Conservation (phyloP, 2,797 vertebrate genomes). For the Amazona finschi region DNA sequence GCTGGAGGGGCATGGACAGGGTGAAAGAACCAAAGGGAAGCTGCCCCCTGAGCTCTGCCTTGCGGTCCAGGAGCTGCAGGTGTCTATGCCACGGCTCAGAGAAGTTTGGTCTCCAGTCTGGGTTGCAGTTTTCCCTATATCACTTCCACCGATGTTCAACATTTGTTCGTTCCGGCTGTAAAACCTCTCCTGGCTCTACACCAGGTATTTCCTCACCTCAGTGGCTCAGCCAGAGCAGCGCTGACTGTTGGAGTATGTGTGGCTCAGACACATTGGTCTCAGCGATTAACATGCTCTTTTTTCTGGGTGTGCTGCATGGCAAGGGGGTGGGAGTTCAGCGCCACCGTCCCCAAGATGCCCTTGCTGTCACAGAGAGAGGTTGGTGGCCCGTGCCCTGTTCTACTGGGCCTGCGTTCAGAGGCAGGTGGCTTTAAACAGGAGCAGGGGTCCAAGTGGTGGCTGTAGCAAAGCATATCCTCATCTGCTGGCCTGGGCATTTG, state of each 20-base stretch:
- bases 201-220: constrained; percentile 3
- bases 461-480: background rate
- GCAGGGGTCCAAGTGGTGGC: rapidly evolving
- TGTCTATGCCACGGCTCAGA: background rate
- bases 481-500: background rate
- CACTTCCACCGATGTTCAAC: background rate
- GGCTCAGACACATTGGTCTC: background rate
- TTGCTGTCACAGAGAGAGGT: background rate
- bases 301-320: rapidly evolving
- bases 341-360: rapidly evolving
- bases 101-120: background rate
- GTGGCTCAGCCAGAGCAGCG: background rate
- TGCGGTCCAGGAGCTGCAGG: background rate
- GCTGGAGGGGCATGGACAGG: rapidly evolving
- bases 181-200: constrained; percentile 37
- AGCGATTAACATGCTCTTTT: rapidly evolving
- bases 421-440: background rate
- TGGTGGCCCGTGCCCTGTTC: rapidly evolving
- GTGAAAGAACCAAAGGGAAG: background rate
- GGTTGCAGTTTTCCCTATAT: background rate
- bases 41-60: background rate
- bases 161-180: constrained; percentile 42
- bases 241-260: background rate
- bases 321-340: background rate
- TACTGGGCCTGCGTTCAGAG: rapidly evolving